Conservation (phyloP, 2,888 invertebrate species). For the Conistra vaccinii region DNA sequence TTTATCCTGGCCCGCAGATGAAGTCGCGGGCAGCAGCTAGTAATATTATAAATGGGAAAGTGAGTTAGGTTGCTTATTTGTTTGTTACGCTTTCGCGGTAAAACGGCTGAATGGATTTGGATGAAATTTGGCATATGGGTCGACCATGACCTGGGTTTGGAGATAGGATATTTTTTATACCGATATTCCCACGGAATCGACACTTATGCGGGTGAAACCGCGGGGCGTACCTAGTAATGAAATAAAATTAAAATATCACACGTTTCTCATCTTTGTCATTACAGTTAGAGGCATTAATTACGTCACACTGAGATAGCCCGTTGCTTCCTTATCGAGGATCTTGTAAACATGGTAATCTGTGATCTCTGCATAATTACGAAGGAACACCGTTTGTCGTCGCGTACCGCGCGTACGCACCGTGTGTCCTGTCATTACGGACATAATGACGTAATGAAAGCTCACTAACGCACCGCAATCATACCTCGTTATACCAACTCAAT, state of each 20-base stretch:
- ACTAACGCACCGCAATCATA: constrained; percentile 70
- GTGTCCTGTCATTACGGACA: constrained; percentile 65
- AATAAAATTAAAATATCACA: constrained; percentile 13
- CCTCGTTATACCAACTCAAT: constrained; percentile 74
- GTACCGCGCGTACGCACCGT: constrained; percentile 37
- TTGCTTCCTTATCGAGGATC: constrained; percentile 69
- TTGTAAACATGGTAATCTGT: constrained; percentile 67
- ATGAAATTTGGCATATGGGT: no score
- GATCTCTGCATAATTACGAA: constrained; percentile 69
- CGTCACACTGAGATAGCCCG: constrained; percentile 42
- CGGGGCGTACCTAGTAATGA: background rate
- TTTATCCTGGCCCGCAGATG: no score
- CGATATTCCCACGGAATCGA: no score
- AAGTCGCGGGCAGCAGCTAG: no score
- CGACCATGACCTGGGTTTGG: no score
- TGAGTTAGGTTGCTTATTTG: no score
- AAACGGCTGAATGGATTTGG: no score
- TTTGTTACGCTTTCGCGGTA: no score
- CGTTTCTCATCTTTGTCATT: constrained; percentile 25
- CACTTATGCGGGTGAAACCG: no score
- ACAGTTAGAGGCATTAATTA: constrained; percentile 14
- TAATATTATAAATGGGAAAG: no score
- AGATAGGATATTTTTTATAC: no score
- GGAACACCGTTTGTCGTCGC: constrained; percentile 45
- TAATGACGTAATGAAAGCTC: constrained; percentile 79